Percentiles rank a stretch among this genome's conserved stretches.
Conservation (phyloP, 2,113 vertebrate genomes). For the Penelope pileata region DNA sequence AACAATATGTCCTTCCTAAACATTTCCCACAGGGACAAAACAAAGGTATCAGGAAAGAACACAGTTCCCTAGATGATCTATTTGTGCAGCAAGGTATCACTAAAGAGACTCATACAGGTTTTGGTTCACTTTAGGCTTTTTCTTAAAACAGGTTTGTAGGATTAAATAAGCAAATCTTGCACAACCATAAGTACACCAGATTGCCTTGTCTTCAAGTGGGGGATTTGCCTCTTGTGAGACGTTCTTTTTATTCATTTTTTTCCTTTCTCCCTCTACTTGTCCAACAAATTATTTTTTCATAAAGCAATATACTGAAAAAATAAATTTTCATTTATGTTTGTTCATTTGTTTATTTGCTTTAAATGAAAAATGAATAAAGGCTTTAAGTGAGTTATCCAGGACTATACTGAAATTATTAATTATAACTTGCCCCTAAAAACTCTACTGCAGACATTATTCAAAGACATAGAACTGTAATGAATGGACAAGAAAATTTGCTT, state of each 20-base stretch:
- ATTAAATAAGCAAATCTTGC: neutral
- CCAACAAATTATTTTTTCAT: neutral
- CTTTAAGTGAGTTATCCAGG: neutral
- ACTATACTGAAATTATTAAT: neutral
- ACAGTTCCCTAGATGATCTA: neutral
- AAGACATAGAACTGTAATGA: neutral
- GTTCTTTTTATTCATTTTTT: neutral
- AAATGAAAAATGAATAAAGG: neutral
- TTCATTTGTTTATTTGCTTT: neutral
- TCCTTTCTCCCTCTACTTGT: neutral
- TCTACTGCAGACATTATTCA: neutral
- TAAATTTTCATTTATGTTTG: neutral
- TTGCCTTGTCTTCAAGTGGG: neutral
- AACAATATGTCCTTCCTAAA: neutral
- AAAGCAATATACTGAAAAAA: neutral
- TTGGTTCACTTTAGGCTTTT: neutral
- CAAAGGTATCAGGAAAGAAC: slow-evolving; percentile 1
- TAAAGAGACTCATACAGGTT: neutral
- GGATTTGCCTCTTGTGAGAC: neutral
- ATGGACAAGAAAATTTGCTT: neutral
- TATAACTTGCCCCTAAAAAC: neutral
- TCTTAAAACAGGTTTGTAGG: neutral
- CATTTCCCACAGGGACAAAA: neutral
- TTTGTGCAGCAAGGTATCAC: neutral
- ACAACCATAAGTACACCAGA: neutral